These are phyloP conservation scores for Theocolax elegans DNA, from an alignment of 1,140 invertebrate species.

Conservation along the genomic window DNA sequence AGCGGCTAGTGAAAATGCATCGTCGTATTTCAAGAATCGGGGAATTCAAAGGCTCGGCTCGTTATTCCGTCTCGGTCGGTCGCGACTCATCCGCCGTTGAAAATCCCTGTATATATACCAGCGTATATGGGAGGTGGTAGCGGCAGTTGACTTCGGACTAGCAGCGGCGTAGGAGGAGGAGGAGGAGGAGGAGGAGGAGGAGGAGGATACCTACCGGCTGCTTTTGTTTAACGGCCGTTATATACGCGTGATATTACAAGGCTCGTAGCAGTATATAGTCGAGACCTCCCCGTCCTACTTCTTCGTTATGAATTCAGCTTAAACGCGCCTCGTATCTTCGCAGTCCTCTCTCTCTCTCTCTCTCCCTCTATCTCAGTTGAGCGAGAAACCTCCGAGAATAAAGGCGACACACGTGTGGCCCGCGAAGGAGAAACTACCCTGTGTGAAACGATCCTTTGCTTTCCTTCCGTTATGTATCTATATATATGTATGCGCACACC, in stretches of 20 bases:
- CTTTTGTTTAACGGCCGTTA: not conserved
- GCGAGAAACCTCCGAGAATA: not conserved
- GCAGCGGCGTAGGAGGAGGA: too few relatives aligned
- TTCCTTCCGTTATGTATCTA: not conserved
- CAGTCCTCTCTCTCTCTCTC: too few relatives aligned
- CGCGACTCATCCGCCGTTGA: not conserved
- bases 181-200: too few relatives aligned
- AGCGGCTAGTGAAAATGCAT: too few relatives aligned
- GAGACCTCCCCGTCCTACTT: not conserved
- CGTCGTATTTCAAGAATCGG: conserved; percentile 8
- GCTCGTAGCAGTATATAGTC: not conserved
- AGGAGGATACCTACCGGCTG: not conserved
- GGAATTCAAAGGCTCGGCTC: conserved; percentile 4
- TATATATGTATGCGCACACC: too few relatives aligned
- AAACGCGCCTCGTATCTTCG: conserved; percentile 8
- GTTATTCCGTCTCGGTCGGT: not conserved
- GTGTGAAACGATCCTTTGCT: too few relatives aligned
- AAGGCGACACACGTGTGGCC: not conserved
- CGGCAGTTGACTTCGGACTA: conserved; percentile 4
- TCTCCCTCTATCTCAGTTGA: too few relatives aligned
- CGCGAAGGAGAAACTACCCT: not conserved
- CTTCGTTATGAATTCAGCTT: conserved; percentile 37
- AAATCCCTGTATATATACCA: too few relatives aligned
- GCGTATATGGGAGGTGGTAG: too few relatives aligned
- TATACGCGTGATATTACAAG: not conserved